Conservation (phyloP, 2,888 invertebrate species). For the Chromoteleia sp. region DNA sequence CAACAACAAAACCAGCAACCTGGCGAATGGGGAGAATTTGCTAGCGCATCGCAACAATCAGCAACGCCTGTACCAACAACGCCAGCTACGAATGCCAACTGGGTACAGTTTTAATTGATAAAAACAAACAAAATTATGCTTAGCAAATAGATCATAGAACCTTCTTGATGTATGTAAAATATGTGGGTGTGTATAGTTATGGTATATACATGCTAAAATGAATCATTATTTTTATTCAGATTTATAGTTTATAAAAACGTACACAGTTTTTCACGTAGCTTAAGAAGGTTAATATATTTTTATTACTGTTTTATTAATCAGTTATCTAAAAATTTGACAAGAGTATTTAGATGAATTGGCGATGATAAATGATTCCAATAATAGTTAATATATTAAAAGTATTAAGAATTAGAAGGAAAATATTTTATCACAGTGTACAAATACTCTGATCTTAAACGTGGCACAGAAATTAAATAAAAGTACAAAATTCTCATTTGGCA, state of each 20-base stretch:
- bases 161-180: constrained; percentile 74
- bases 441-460: constrained; percentile 22
- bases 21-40: constrained; percentile 92
- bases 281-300: constrained; percentile 62
- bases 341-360: constrained; percentile 48
- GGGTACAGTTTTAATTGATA: constrained; percentile 83
- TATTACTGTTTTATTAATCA: constrained; percentile 50
- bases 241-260: constrained; percentile 53
- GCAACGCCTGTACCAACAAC: constrained; percentile 71
- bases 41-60: constrained; percentile 83
- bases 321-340: constrained; percentile 12
- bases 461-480: constrained; percentile 34
- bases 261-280: constrained; percentile 36
- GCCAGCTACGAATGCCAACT: constrained; percentile 81
- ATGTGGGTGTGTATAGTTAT: constrained; percentile 63
- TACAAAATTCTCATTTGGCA: constrained; percentile 49
- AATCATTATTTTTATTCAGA: constrained; percentile 65
- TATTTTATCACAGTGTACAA: constrained; percentile 42
- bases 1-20: constrained; percentile 82
- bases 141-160: constrained; percentile 73
- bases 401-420: constrained; percentile 1
- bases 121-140: constrained; percentile 69
- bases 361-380: constrained; percentile 30
- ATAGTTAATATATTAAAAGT: constrained; percentile 10
- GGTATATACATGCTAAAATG: constrained; percentile 49